These are phyloP conservation scores for Mesoligia furuncula DNA, from an alignment of 2,888 invertebrate genomes.

Conservation along the genomic window DNA sequence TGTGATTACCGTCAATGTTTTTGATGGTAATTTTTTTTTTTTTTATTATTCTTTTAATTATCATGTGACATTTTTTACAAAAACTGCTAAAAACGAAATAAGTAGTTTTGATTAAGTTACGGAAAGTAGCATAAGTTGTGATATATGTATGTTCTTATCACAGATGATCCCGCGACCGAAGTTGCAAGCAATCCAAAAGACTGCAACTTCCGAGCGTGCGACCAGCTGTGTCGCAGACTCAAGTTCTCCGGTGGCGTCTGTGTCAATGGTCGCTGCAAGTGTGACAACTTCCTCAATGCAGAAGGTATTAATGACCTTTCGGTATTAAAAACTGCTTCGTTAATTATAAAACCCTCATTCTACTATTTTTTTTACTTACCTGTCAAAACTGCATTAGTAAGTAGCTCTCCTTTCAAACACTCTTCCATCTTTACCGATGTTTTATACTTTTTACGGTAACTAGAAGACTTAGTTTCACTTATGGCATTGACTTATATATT, in stretches of 20 bases:
- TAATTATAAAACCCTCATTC: background rate
- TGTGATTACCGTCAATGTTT: slow-evolving; percentile 39
- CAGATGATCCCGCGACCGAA: slow-evolving; percentile 14
- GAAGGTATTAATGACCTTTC: slow-evolving; percentile 13
- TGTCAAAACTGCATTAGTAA: background rate
- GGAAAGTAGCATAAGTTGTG: background rate
- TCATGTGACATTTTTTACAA: background rate
- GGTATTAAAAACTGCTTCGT: background rate
- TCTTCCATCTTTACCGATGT: background rate
- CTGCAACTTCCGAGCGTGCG: slow-evolving; percentile 35
- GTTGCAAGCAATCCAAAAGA: background rate
- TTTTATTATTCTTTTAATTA: background rate
- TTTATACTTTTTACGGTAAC: background rate
- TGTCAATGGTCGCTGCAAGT: slow-evolving; percentile 52
- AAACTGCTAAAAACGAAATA: background rate
- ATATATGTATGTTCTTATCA: background rate
- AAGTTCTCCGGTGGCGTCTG: slow-evolving; percentile 39
- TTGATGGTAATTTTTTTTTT: slow-evolving; percentile 50
- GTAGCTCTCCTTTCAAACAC: background rate
- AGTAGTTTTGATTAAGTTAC: background rate
- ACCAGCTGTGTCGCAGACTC: slow-evolving; percentile 43
- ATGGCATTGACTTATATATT: no score
- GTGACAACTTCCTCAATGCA: slow-evolving; percentile 23
- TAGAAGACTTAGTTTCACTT: background rate
- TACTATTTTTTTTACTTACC: background rate